These are phyloP conservation scores for Palythoa caribaeorum DNA, from an alignment of 92 coral and sea anemone genomes.

Conservation along the genomic window DNA sequence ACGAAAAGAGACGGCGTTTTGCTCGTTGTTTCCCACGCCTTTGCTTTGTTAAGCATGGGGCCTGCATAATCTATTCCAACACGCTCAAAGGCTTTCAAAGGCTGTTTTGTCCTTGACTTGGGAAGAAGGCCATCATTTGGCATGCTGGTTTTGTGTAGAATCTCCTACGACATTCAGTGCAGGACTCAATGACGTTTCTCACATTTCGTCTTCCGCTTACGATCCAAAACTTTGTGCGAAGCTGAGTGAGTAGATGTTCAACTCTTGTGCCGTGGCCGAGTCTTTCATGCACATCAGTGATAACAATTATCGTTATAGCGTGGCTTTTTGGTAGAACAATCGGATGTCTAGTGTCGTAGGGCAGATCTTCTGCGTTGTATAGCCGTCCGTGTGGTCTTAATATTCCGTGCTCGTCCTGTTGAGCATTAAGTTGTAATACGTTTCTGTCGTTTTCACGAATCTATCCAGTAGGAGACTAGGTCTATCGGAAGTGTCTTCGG, in stretches of 20 bases:
- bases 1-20: slow-evolving; percentile 50
- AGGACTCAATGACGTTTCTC: slow-evolving; percentile 24
- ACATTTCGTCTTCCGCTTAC: slow-evolving; percentile 49
- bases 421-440: slow-evolving; percentile 38
- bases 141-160: slow-evolving; percentile 35
- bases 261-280: slow-evolving; percentile 63
- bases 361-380: slow-evolving; percentile 46
- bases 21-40: slow-evolving; percentile 57
- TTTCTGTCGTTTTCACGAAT: slow-evolving; percentile 34
- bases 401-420: slow-evolving; percentile 39
- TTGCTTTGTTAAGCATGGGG: slow-evolving; percentile 54
- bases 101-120: slow-evolving; percentile 26
- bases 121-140: slow-evolving; percentile 59
- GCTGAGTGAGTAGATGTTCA: slow-evolving; percentile 52
- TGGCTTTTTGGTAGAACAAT: neutral
- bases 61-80: slow-evolving; percentile 46
- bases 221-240: slow-evolving; percentile 56
- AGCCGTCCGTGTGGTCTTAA: slow-evolving; percentile 45
- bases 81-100: slow-evolving; percentile 43
- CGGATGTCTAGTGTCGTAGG: slow-evolving; percentile 61
- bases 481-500: neutral
- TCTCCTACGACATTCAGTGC: slow-evolving; percentile 44
- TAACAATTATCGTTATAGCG: slow-evolving; percentile 46
- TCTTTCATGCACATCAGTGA: slow-evolving; percentile 51
- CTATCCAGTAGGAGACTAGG: too few relatives aligned